Evolutionary conservation across 2,888 invertebrate species (phyloP).

Genomic region (Ornithoptera alexandrae): DNA sequence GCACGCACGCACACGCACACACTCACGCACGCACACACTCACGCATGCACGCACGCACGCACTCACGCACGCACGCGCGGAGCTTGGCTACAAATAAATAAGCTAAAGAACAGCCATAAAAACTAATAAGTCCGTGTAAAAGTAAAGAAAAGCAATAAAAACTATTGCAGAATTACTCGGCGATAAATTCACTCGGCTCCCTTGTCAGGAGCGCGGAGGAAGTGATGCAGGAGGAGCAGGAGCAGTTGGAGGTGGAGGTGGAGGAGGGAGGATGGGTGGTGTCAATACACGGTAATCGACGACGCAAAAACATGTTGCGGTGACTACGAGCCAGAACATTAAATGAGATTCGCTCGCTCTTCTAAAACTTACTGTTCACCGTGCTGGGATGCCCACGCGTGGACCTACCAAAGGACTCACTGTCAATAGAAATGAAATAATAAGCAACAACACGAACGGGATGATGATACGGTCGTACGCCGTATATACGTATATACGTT

Average conservation of each 20-base stretch:
- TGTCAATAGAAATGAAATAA: too few relatives aligned
- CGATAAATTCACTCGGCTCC: conserved; percentile 18
- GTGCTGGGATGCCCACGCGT: conserved; percentile 3
- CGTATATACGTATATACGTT: too few relatives aligned
- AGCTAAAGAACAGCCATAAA: conserved; percentile 9
- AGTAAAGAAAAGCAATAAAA: conserved; percentile 22
- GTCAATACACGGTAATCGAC: conserved; percentile 14
- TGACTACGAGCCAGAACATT: conserved; percentile 9
- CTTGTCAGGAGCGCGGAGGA: neutral
- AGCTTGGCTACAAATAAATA: neutral
- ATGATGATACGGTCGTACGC: too few relatives aligned
- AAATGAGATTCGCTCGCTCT: conserved; percentile 19
- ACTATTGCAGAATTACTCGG: conserved; percentile 13
- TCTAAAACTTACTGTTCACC: conserved; percentile 24
- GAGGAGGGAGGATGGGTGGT: too few relatives aligned
- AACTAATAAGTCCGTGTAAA: conserved; percentile 16
- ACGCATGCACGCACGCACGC: neutral
- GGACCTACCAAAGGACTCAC: neutral
- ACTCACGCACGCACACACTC: too few relatives aligned
- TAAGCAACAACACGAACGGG: too few relatives aligned
- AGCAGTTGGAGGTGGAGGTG: too few relatives aligned
- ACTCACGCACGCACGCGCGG: neutral
- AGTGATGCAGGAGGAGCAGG: too few relatives aligned
- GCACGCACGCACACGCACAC: too few relatives aligned
- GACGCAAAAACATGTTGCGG: conserved; percentile 27